phyloP scores from a whole-genome alignment of 2,113 vertebrate species.

The Esox niger region DNA sequence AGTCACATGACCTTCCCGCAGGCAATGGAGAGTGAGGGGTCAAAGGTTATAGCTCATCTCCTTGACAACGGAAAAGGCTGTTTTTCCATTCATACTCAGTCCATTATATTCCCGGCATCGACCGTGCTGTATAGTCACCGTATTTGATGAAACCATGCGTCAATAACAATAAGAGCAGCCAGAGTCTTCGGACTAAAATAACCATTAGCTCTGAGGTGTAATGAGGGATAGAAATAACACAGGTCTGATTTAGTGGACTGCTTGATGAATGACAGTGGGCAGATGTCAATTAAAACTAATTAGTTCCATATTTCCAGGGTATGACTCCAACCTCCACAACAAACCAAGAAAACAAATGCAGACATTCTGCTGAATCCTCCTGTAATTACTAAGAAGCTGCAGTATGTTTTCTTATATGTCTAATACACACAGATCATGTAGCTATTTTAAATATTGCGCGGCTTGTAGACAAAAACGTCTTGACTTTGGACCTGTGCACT shows the following conservation, averaged over 20 bases:
- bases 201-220: not conserved
- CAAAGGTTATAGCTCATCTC: conserved; percentile 4
- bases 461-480: not conserved
- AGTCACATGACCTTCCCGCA: conserved; percentile 6
- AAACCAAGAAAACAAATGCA: not conserved
- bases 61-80: not conserved
- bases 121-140: not conserved
- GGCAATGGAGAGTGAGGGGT: conserved; percentile 4
- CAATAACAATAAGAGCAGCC: conserved; percentile 1
- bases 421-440: not conserved
- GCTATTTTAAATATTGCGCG: not conserved
- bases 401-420: not conserved
- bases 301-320: not conserved
- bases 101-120: not conserved
- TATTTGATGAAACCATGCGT: not conserved
- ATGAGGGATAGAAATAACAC: not conserved
- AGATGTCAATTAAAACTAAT: not conserved
- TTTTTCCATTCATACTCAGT: not conserved
- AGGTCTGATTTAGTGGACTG: not conserved
- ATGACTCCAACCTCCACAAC: not conserved
- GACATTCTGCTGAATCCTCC: not conserved
- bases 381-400: not conserved
- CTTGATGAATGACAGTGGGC: not conserved
- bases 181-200: not conserved
- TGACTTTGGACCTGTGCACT: not conserved